A percentile compares a stretch with the other conserved stretches of the same genome.
phyloP scores from a whole-genome alignment of 2,797 vertebrate genomes.

The Pipistrellus pipistrellus region DNA sequence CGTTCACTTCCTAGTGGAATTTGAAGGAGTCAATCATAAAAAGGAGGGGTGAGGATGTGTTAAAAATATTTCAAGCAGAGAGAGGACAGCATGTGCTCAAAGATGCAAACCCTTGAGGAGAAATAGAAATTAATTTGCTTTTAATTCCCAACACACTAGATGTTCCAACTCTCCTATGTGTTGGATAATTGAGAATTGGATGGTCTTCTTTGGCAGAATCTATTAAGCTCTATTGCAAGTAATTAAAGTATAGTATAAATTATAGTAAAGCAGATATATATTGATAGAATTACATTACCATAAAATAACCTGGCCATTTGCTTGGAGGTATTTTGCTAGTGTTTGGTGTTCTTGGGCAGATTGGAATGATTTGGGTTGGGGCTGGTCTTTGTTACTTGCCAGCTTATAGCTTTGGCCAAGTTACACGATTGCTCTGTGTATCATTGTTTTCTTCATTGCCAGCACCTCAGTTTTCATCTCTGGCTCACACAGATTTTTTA shows the following conservation, averaged over 20 bases:
- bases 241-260: constrained; percentile 30
- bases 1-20: background rate
- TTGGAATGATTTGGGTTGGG: constrained; percentile 39
- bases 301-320: background rate
- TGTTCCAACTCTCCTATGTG: constrained; percentile 27
- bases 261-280: background rate
- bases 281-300: background rate
- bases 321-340: background rate
- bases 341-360: constrained; percentile 32
- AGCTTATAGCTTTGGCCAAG: constrained; percentile 6
- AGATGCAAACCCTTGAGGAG: background rate
- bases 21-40: background rate
- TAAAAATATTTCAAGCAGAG: constrained; percentile 29
- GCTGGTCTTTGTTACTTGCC: constrained; percentile 62
- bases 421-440: background rate
- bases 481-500: background rate
- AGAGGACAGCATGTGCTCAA: background rate
- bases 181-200: constrained; percentile 14
- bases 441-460: background rate
- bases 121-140: constrained; percentile 46
- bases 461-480: background rate
- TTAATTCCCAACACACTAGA: constrained; percentile 26
- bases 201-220: constrained; percentile 27
- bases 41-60: background rate
- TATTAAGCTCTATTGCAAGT: constrained; percentile 45